These are phyloP conservation scores for Coreius guichenoti DNA, from an alignment of 2,797 vertebrate species.

Conservation along the genomic window DNA sequence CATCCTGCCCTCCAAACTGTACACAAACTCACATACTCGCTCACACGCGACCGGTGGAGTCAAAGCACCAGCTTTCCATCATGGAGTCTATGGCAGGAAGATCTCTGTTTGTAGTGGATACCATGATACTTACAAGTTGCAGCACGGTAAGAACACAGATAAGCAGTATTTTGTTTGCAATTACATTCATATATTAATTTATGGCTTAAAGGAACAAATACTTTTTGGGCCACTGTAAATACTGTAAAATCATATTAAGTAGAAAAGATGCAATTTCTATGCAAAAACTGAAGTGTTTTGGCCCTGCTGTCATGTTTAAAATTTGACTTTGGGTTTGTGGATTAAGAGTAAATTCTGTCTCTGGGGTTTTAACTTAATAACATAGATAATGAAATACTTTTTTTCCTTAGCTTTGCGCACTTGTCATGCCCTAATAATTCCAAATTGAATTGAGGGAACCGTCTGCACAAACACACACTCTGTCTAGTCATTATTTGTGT, in stretches of 20 bases:
- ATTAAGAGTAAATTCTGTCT: constrained; percentile 40
- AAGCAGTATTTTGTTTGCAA: neutral
- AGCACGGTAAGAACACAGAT: constrained; percentile 60
- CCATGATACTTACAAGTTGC: constrained; percentile 75
- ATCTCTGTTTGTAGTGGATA: constrained; percentile 65
- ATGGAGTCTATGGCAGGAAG: constrained; percentile 58
- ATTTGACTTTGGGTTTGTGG: constrained; percentile 26
- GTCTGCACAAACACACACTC: constrained; percentile 24
- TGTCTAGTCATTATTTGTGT: constrained; percentile 37
- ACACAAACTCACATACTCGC: constrained; percentile 47
- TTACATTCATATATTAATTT: neutral
- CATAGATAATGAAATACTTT: constrained; percentile 48
- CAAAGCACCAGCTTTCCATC: constrained; percentile 19
- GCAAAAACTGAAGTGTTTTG: constrained; percentile 21
- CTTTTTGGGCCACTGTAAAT: neutral
- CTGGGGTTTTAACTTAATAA: constrained; percentile 52
- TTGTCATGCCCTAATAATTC: constrained; percentile 58
- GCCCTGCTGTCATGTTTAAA: constrained; percentile 1
- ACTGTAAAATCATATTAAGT: neutral
- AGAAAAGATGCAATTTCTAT: neutral
- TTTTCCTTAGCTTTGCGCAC: constrained; percentile 25
- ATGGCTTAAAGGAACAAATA: neutral
- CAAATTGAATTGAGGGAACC: constrained; percentile 51
- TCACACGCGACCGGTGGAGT: neutral
- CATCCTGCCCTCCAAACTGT: constrained; percentile 82